Conservation (phyloP, 2,888 invertebrate genomes). For the Brachypalpus laphriformis region DNA sequence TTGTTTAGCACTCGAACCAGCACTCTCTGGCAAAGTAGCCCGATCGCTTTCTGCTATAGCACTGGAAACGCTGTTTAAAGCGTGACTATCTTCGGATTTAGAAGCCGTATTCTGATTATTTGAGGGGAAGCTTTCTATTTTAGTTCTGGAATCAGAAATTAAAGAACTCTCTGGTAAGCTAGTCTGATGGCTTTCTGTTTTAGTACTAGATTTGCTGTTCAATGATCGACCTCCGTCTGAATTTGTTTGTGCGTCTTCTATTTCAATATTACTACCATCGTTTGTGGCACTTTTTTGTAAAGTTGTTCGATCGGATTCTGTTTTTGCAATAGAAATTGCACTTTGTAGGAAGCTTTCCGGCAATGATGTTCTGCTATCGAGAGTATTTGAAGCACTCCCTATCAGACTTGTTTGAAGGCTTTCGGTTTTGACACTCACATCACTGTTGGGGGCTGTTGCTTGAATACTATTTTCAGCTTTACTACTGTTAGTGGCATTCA, state of each 20-base stretch:
- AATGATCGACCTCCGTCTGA: neutral
- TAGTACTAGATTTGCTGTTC: neutral
- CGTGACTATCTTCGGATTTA: neutral
- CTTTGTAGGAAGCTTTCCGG: neutral
- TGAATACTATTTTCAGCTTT: neutral
- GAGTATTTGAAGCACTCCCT: neutral
- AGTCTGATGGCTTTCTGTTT: neutral
- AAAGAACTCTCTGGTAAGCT: too few species aligned
- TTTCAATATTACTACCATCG: neutral
- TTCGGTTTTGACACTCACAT: neutral
- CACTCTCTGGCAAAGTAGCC: neutral
- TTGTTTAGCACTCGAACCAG: too few species aligned
- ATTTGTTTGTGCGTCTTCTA: neutral
- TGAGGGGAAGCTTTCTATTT: neutral
- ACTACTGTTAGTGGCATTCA: neutral
- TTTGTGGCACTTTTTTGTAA: neutral
- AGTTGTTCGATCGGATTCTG: neutral
- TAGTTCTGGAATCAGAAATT: neutral
- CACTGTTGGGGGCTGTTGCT: neutral
- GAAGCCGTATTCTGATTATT: neutral
- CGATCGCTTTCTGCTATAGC: neutral
- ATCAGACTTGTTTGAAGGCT: neutral
- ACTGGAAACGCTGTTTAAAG: neutral
- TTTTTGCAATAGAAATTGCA: neutral
- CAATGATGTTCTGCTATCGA: neutral